These are phyloP conservation scores for Hypocryptadius cinnamomeus DNA, from an alignment of 2,113 vertebrate species.

Conservation along the genomic window DNA sequence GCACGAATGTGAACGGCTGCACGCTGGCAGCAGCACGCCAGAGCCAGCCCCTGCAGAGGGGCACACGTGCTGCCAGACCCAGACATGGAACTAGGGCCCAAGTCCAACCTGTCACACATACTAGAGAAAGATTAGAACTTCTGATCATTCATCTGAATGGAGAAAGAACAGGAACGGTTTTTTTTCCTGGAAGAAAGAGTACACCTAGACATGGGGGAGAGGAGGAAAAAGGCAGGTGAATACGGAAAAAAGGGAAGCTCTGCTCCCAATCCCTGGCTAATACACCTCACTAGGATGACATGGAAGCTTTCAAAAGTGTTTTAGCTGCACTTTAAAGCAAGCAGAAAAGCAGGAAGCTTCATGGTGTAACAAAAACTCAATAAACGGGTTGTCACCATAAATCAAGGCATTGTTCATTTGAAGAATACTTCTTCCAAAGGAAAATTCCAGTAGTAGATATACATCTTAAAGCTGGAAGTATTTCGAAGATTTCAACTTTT, in stretches of 20 bases:
- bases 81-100: neutral
- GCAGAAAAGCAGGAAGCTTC: neutral
- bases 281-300: neutral
- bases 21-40: rapidly evolving
- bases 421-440: neutral
- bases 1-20: rapidly evolving
- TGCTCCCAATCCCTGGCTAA: neutral
- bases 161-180: neutral
- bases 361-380: neutral
- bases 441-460: neutral
- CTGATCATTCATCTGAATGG: neutral
- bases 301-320: neutral
- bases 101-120: neutral
- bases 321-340: neutral
- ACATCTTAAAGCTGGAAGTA: neutral
- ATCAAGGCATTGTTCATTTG: neutral
- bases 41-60: neutral
- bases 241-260: neutral
- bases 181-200: neutral
- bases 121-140: neutral
- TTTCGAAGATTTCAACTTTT: neutral
- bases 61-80: rapidly evolving
- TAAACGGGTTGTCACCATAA: neutral
- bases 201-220: neutral
- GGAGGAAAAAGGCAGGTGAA: neutral